Percentiles rank a stretch among this genome's conserved stretches.
These are phyloP conservation scores for Setophaga kirtlandii DNA, from an alignment of 2,113 vertebrate species.

Conservation along the genomic window DNA sequence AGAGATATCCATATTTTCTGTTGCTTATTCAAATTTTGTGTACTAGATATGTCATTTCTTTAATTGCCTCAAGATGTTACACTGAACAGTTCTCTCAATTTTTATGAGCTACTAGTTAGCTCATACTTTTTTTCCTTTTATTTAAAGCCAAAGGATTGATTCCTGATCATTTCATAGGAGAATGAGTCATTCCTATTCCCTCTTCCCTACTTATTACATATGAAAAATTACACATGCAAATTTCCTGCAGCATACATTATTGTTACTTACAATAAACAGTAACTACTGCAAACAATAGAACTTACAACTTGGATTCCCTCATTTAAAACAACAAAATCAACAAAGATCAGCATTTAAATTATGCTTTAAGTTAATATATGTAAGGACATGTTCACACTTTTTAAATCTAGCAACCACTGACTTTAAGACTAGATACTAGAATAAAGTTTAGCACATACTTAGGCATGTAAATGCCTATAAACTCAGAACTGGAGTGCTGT, in stretches of 20 bases:
- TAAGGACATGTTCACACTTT: background rate
- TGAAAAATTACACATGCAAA: slow-evolving; percentile 13
- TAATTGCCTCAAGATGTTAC: background rate
- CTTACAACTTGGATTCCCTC: background rate
- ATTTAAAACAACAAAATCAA: background rate
- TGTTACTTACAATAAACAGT: background rate
- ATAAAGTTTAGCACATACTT: background rate
- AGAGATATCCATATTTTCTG: slow-evolving; percentile 58
- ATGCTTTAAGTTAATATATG: background rate
- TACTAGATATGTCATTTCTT: slow-evolving; percentile 33
- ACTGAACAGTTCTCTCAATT: background rate
- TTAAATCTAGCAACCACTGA: background rate
- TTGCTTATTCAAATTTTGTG: slow-evolving; percentile 42
- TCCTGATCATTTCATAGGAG: slow-evolving; percentile 23
- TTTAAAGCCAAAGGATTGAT: slow-evolving; percentile 36
- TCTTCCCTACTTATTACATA: background rate
- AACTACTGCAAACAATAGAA: background rate
- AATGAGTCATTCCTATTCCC: background rate
- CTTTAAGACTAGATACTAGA: background rate
- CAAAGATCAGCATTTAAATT: background rate
- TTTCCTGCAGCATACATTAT: background rate
- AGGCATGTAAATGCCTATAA: background rate
- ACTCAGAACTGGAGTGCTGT: background rate
- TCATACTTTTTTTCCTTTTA: slow-evolving; percentile 12
- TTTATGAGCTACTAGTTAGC: slow-evolving; percentile 6